A percentile compares a stretch with the other conserved stretches of the same genome.
phyloP scores from a whole-genome alignment of 2,113 vertebrate species.

The Leuciscus idus region DNA sequence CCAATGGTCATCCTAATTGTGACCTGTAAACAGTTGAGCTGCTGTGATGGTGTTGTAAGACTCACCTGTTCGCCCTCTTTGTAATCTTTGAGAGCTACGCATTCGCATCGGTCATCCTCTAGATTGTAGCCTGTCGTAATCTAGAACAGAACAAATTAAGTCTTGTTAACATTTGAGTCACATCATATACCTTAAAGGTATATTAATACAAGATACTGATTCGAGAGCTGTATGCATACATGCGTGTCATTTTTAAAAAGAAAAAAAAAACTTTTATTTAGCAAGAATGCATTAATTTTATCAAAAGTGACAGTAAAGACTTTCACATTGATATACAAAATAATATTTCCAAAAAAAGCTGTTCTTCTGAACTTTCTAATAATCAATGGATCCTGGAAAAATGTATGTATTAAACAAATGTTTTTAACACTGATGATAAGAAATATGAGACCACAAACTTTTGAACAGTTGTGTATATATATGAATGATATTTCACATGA shows the following conservation, averaged over 20 bases:
- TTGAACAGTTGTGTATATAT: not conserved
- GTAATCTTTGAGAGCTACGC: slow-evolving; percentile 92
- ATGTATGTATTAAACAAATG: no score
- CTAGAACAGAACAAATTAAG: slow-evolving; percentile 67
- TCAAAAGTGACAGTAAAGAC: not conserved
- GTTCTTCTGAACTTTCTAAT: no score
- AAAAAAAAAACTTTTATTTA: not conserved
- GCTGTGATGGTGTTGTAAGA: not conserved
- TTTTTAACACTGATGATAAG: not conserved
- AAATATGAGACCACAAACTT: not conserved
- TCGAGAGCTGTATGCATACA: no score
- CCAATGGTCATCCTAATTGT: not conserved
- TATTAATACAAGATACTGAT: not conserved
- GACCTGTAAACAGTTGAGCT: not conserved
- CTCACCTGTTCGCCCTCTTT: slow-evolving; percentile 90
- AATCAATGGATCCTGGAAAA: no score
- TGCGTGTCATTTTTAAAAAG: no score
- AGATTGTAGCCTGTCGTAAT: slow-evolving; percentile 98
- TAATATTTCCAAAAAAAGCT: no score
- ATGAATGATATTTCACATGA: not conserved
- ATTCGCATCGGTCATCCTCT: slow-evolving; percentile 98
- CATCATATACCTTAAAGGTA: not conserved
- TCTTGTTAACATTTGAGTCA: not conserved
- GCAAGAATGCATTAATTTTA: not conserved
- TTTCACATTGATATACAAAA: not conserved